Evolutionary conservation across 2,888 invertebrate species (phyloP).

Genomic region (Eremobia ochroleuca): DNA sequence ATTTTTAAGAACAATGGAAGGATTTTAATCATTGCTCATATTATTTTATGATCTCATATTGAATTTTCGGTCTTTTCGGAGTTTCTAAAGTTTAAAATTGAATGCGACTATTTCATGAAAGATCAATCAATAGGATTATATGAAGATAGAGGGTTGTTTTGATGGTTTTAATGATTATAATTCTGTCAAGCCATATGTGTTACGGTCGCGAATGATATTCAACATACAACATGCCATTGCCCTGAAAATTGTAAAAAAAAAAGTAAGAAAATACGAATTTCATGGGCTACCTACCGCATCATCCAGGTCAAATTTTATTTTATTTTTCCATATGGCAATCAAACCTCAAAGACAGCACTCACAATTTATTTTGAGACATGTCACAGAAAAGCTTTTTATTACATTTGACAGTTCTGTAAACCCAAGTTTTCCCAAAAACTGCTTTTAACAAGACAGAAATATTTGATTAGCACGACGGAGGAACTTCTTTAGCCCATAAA

Average conservation of each 20-base stretch:
- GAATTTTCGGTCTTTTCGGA: neutral
- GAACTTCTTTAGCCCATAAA: neutral
- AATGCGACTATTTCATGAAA: neutral
- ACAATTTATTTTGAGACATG: neutral
- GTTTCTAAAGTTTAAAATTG: neutral
- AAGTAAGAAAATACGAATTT: neutral
- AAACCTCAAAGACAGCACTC: neutral
- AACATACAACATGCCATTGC: neutral
- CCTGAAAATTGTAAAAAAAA: neutral
- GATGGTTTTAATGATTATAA: too few species aligned
- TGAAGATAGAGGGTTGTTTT: too few species aligned
- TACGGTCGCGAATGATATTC: neutral
- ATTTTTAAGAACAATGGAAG: conserved; percentile 36
- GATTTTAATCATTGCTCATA: conserved; percentile 34
- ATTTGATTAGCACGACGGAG: neutral
- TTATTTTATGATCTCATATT: conserved; percentile 16
- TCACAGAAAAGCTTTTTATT: neutral
- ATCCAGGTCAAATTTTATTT: too few species aligned
- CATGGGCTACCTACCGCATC: too few species aligned
- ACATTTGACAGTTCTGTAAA: neutral
- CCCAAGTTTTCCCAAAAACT: neutral
- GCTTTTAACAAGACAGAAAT: neutral
- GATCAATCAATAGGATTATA: neutral
- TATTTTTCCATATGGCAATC: too few species aligned
- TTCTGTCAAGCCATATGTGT: neutral